phyloP scores from a whole-genome alignment of 2,113 vertebrate species.

The Ctenodactylus gundi region DNA sequence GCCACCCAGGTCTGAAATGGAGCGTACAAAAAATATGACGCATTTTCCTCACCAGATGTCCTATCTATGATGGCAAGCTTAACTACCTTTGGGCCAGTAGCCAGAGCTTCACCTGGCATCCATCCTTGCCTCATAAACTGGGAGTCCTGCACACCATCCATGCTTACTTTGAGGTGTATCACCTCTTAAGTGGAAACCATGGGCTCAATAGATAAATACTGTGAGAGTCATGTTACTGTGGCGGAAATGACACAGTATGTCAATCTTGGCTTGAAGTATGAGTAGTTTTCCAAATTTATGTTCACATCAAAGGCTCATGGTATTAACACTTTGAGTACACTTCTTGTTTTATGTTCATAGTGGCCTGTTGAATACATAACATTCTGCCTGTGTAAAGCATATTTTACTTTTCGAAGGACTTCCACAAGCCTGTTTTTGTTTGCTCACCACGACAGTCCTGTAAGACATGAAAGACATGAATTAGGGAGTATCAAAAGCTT shows the following conservation, averaged over 20 bases:
- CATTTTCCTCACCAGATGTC: background rate
- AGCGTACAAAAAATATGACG: background rate
- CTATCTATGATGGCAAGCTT: background rate
- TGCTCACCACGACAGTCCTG: background rate
- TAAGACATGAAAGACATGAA: background rate
- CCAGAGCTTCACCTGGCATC: background rate
- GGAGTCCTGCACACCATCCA: background rate
- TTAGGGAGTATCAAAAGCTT: background rate
- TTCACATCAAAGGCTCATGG: background rate
- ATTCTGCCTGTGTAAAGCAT: background rate
- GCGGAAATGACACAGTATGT: background rate
- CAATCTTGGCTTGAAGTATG: background rate
- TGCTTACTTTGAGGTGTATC: background rate
- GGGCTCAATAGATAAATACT: background rate
- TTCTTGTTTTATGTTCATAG: background rate
- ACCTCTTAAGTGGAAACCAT: background rate
- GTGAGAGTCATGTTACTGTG: background rate
- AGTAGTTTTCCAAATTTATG: background rate
- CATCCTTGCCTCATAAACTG: background rate
- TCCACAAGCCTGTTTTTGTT: constrained; percentile 14
- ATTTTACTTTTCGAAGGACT: background rate
- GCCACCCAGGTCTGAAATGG: background rate
- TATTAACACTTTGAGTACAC: background rate
- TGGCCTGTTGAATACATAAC: background rate
- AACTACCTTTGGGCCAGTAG: background rate